phyloP scores from a whole-genome alignment of 2,113 vertebrate species.

The Anolis sagrei region DNA sequence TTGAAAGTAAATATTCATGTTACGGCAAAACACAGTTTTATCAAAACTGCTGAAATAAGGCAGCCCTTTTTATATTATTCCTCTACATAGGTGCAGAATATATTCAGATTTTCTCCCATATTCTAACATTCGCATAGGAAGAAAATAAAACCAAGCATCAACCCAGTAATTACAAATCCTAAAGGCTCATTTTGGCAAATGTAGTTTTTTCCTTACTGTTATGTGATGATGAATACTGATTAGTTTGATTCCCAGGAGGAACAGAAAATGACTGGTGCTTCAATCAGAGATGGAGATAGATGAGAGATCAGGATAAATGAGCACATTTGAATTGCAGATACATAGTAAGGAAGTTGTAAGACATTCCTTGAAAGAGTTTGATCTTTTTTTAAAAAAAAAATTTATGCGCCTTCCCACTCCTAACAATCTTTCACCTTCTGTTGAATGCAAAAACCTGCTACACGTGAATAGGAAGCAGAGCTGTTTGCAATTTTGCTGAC shows the following conservation, averaged over 20 bases:
- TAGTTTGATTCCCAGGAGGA: conserved; percentile 31
- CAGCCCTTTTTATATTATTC: not conserved
- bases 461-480: not conserved
- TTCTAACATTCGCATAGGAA: not conserved
- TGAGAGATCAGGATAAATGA: not conserved
- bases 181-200: not conserved
- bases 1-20: not conserved
- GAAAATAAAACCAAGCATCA: not conserved
- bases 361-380: not conserved
- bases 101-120: not conserved
- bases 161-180: not conserved
- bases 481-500: not conserved
- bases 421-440: not conserved
- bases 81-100: no score
- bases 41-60: not conserved
- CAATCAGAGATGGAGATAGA: conserved; percentile 21
- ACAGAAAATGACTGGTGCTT: not conserved
- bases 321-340: conserved; percentile 25
- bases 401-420: not conserved
- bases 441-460: not conserved
- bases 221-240: conserved; percentile 35
- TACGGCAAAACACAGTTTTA: no score
- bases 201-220: not conserved
- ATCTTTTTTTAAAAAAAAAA: not conserved
- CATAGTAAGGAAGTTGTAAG: not conserved